Percentiles rank a stretch among this genome's conserved stretches.
Evolutionary conservation across 2,113 vertebrate genomes (phyloP).

Genomic region (Lophotis ruficrista): DNA sequence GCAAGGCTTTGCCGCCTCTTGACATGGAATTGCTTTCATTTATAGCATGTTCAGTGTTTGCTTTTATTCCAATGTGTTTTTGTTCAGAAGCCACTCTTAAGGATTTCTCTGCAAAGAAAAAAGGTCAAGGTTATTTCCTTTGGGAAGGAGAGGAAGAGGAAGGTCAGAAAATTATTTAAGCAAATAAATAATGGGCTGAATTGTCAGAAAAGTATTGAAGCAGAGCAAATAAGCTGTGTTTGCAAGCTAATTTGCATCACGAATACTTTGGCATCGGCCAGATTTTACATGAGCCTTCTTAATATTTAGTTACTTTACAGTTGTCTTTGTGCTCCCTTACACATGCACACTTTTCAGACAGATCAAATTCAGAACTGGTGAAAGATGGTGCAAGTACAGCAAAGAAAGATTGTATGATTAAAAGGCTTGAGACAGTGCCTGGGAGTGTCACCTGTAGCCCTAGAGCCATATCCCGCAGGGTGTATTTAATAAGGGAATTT

Average conservation of each 20-base stretch:
- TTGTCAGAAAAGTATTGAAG: conserved; percentile 14
- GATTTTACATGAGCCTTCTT: neutral
- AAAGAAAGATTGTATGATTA: neutral
- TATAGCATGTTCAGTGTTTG: neutral
- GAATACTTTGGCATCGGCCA: neutral
- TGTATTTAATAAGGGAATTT: neutral
- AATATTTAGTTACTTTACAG: neutral
- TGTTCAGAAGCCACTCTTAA: neutral
- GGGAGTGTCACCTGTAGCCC: neutral
- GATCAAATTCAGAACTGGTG: neutral
- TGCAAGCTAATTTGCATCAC: neutral
- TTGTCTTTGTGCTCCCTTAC: neutral
- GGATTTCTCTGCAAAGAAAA: neutral
- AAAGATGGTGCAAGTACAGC: neutral
- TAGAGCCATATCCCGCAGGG: neutral
- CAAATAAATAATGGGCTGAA: neutral
- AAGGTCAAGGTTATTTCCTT: conserved; percentile 7
- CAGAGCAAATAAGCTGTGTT: neutral
- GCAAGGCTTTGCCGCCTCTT: neutral
- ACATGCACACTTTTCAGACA: neutral
- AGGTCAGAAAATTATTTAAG: neutral
- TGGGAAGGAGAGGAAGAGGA: neutral
- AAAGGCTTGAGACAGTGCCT: neutral
- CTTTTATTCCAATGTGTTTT: neutral
- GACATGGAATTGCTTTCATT: neutral